Evolutionary conservation across 2,888 invertebrate genomes (phyloP).

Genomic region (Limenitis camilla): DNA sequence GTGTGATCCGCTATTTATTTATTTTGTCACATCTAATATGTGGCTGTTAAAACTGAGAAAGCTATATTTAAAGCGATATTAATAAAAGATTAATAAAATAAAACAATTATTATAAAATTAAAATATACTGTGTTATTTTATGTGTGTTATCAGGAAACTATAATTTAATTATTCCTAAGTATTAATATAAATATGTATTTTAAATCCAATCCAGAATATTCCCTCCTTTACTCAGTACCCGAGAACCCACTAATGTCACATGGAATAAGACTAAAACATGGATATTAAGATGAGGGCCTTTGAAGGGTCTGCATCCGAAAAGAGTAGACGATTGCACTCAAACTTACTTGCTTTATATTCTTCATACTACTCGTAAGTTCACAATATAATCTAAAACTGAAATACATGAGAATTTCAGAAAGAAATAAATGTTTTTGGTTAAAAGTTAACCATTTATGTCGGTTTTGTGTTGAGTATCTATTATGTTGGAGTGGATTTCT

Average conservation of each 20-base stretch:
- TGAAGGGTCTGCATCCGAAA: slow-evolving; percentile 59
- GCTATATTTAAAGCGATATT: too few species aligned
- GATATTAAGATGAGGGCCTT: slow-evolving; percentile 70
- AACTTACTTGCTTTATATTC: slow-evolving; percentile 31
- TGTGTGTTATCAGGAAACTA: too few species aligned
- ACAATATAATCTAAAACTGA: slow-evolving; percentile 16
- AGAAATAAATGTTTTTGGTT: slow-evolving; percentile 5
- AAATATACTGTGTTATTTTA: too few species aligned
- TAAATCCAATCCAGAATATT: slow-evolving; percentile 15
- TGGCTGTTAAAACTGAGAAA: too few species aligned
- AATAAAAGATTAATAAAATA: too few species aligned
- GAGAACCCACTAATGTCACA: slow-evolving; percentile 57
- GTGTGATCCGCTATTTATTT: too few species aligned
- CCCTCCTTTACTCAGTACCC: slow-evolving; percentile 30
- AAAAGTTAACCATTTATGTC: slow-evolving; percentile 7
- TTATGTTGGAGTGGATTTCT: too few species aligned
- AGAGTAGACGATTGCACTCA: slow-evolving; percentile 56
- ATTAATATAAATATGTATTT: not conserved
- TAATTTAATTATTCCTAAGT: not conserved
- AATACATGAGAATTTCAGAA: slow-evolving; percentile 7
- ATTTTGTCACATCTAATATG: too few species aligned
- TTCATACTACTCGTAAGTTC: slow-evolving; percentile 24
- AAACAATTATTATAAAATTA: too few species aligned
- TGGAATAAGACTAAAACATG: slow-evolving; percentile 69
- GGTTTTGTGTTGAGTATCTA: too few species aligned